Evolutionary conservation across 2,113 vertebrate genomes (phyloP).

Genomic region (Poeciliopsis turrubarensis): DNA sequence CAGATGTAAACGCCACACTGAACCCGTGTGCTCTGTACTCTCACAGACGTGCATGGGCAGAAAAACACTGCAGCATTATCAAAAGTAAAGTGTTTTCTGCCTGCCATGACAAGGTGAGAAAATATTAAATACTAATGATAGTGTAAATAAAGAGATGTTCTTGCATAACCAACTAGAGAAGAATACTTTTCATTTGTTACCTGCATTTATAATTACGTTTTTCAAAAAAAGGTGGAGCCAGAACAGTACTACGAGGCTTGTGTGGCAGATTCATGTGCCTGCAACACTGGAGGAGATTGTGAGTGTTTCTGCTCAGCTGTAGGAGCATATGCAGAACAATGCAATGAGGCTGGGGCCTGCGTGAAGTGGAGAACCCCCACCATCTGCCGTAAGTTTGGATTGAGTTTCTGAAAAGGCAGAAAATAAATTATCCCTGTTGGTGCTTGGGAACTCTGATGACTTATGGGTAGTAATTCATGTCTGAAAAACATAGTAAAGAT

Average conservation of each 20-base stretch:
- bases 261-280: slow-evolving; percentile 88
- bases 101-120: slow-evolving; percentile 83
- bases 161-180: not conserved
- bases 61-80: slow-evolving; percentile 85
- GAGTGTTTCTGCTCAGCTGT: slow-evolving; percentile 94
- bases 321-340: slow-evolving; percentile 89
- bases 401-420: not conserved
- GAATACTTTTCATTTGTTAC: not conserved
- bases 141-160: not conserved
- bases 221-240: slow-evolving; percentile 83
- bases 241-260: slow-evolving; percentile 86
- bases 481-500: no score
- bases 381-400: slow-evolving; percentile 87
- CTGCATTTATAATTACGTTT: slow-evolving; percentile 12
- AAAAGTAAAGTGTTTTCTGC: slow-evolving; percentile 74
- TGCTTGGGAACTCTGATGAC: no score
- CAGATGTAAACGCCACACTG: slow-evolving; percentile 60
- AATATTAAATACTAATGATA: not conserved
- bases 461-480: no score
- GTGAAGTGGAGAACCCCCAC: slow-evolving; percentile 89
- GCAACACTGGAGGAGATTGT: slow-evolving; percentile 91
- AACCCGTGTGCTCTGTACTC: slow-evolving; percentile 82
- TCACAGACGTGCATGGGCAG: slow-evolving; percentile 83
- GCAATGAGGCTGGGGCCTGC: slow-evolving; percentile 82
- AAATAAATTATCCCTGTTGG: not conserved